Conservation (phyloP, 2,113 vertebrate genomes). For the Gadus chalcogrammus region DNA sequence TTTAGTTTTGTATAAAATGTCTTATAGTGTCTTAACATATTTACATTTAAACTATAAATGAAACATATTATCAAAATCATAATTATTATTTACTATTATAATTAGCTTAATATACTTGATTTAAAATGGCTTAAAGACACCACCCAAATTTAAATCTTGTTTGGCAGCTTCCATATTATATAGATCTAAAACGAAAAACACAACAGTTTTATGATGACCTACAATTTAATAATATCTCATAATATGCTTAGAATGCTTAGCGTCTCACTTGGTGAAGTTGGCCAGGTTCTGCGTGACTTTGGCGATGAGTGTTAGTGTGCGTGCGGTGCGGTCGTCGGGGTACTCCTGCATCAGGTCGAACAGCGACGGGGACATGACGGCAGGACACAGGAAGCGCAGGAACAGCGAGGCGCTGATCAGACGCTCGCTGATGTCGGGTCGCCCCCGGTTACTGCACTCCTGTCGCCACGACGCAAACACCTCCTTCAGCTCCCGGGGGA, state of each 20-base stretch:
- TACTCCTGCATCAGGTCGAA: constrained; percentile 98
- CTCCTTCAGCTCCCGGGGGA: constrained; percentile 95
- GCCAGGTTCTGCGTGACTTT: constrained; percentile 99
- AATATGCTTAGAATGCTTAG: no score
- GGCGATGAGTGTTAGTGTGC: constrained; percentile 95
- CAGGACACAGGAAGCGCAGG: constrained; percentile 94
- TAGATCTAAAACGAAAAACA: background rate
- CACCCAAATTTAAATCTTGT: background rate
- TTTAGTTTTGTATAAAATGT: no score
- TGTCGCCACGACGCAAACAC: constrained; percentile 97
- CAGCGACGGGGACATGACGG: constrained; percentile 98
- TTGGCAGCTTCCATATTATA: background rate
- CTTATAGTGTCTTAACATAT: no score
- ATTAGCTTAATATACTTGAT: no score
- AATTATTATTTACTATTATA: no score
- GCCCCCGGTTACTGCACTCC: constrained; percentile 92
- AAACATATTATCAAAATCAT: no score
- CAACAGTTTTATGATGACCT: background rate
- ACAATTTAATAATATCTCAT: no score
- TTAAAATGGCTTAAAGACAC: no score
- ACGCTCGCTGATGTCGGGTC: constrained; percentile 95
- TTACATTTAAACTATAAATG: no score
- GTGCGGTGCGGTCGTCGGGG: constrained; percentile 93
- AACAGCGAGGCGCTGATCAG: constrained; percentile 97
- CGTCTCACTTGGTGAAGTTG: constrained; percentile 93